Base-by-base conservation (phyloP, 1,140 invertebrate genomes). In the Phymorhynchus buccinoides region DNA sequence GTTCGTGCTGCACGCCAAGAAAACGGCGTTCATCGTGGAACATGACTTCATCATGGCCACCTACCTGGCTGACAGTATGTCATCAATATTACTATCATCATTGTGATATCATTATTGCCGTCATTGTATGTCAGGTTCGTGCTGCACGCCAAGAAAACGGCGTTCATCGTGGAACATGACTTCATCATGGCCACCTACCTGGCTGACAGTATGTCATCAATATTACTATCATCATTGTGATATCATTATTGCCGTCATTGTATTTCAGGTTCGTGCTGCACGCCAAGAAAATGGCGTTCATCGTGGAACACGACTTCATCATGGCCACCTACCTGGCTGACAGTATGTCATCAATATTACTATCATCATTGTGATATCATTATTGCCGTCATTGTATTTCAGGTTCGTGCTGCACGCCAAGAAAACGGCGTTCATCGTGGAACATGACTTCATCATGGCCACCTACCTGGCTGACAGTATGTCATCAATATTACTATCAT, bases 1-100 rank as follows among this genome's bases (percentile, higher is more conserved):
- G 88, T 99, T 99, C 92, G 99, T 99, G 93, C 94, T 99, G 62
- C 99, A 99, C 92, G 97, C 99, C 0, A 99, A 99, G 94, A 99
- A 99, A 93, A 99, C 99, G 41, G 99, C 98, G 42, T 99, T 99
- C 94, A 96, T 99, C 42, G 99, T 99, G 0, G 99, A 99, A 95
- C 99, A 99, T 96, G 99, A 99, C 95, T 99, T 99, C 91, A 99
- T 99, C 83, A 99, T 99, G 99, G 98, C 98, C 3, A 99, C 99
- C 0, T 99, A 99, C 94, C 95, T 99, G 66, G 98, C 99, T 27
- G 99, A 99, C 94, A 95, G 99, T 80, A 99, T 99, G 0, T n/a
- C n/a, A n/a, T n/a, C n/a, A n/a, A n/a, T n/a, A n/a, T n/a, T n/a
- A n/a, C n/a, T n/a, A n/a, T n/a, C n/a, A n/a, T n/a, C n/a, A n/a